These are phyloP conservation scores for Xanthorhoe designata DNA, from an alignment of 2,888 invertebrate genomes.

Conservation along the genomic window DNA sequence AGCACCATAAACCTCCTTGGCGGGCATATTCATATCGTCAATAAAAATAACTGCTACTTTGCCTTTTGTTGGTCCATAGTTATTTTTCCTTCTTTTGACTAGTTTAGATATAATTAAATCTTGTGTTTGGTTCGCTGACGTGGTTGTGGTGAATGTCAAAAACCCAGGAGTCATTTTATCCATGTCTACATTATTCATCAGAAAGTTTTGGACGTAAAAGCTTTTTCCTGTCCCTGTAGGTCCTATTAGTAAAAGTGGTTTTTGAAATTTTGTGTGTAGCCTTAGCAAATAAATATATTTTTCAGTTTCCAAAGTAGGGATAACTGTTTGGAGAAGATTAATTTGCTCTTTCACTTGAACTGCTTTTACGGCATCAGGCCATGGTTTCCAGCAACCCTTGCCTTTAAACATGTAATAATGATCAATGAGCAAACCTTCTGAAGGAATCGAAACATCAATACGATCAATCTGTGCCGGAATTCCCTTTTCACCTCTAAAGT, in stretches of 20 bases:
- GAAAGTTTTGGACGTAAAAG: conserved; percentile 90
- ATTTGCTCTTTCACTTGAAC: conserved; percentile 84
- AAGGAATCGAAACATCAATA: conserved; percentile 90
- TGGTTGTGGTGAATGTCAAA: conserved; percentile 93
- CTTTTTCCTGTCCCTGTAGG: conserved; percentile 96
- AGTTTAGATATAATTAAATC: conserved; percentile 90
- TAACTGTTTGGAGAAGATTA: conserved; percentile 89
- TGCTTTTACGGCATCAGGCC: conserved; percentile 90
- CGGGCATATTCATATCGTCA: conserved; percentile 96
- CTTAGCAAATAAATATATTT: conserved; percentile 91
- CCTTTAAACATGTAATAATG: conserved; percentile 92
- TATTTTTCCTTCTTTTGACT: conserved; percentile 89
- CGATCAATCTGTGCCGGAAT: conserved; percentile 84
- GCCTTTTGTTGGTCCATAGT: conserved; percentile 91
- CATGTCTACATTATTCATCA: conserved; percentile 89
- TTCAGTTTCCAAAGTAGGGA: conserved; percentile 95
- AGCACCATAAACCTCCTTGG: conserved; percentile 92
- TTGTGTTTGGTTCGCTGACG: conserved; percentile 93
- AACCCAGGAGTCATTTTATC: conserved; percentile 91
- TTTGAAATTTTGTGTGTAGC: conserved; percentile 89
- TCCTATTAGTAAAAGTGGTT: conserved; percentile 90
- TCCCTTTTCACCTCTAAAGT: conserved; percentile 76
- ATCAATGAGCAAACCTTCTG: conserved; percentile 92
- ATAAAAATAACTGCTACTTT: conserved; percentile 91
- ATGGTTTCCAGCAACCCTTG: conserved; percentile 95